A percentile compares a stretch with the other conserved stretches of the same genome.
phyloP scores from a whole-genome alignment of 2,888 invertebrate species.

The Allygus modestus region DNA sequence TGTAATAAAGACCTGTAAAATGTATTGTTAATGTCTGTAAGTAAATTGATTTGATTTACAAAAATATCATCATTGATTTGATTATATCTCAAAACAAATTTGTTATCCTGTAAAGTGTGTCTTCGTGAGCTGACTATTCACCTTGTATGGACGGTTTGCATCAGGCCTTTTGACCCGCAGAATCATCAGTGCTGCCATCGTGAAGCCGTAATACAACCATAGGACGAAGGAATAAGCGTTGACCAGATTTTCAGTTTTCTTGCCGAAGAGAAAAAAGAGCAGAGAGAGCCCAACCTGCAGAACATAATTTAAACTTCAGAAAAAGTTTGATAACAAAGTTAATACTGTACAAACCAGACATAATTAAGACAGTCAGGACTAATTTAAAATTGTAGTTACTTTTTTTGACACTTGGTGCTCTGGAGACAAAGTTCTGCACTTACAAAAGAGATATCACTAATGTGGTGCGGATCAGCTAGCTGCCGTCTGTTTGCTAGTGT shows the following conservation, averaged over 20 bases:
- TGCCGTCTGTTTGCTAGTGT: too few species aligned
- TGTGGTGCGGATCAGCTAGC: too few species aligned
- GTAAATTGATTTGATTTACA: too few species aligned
- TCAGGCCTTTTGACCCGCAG: conserved; percentile 24
- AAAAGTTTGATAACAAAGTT: not conserved
- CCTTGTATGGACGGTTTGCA: conserved; percentile 28
- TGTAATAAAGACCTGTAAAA: too few species aligned
- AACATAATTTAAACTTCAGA: not conserved
- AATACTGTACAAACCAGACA: not conserved
- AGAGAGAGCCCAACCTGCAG: conserved; percentile 2
- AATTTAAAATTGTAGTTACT: not conserved
- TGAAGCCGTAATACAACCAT: conserved; percentile 41
- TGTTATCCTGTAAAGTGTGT: too few species aligned
- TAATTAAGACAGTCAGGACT: not conserved
- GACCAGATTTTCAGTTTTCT: conserved; percentile 1
- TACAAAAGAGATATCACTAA: too few species aligned
- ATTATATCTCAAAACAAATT: too few species aligned
- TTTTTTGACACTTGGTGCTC: too few species aligned
- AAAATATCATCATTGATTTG: too few species aligned
- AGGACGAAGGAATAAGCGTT: conserved; percentile 15
- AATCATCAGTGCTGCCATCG: conserved; percentile 30
- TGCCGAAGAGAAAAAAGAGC: not conserved
- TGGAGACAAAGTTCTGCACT: too few species aligned
- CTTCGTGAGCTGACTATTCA: not conserved
- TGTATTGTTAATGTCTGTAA: too few species aligned